Percentiles rank a stretch among this genome's conserved stretches.
phyloP scores from a whole-genome alignment of 2,113 vertebrate genomes.

The Cervus canadensis region DNA sequence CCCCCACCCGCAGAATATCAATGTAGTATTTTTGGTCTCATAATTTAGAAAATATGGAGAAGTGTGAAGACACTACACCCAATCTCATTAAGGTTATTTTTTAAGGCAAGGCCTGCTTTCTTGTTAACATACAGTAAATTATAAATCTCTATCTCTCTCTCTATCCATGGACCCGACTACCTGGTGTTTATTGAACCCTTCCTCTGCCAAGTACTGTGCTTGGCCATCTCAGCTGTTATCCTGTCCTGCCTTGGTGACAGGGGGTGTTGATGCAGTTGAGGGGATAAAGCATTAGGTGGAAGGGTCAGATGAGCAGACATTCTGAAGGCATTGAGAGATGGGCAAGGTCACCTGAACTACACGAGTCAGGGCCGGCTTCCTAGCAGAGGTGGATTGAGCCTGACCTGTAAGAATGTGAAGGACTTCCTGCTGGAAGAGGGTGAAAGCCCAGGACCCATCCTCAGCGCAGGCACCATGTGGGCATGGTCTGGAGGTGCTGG shows the following conservation, averaged over 20 bases:
- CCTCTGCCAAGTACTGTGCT: not conserved
- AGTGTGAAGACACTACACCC: not conserved
- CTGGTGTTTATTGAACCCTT: not conserved
- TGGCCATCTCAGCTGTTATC: too few relatives aligned
- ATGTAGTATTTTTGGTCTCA: not conserved
- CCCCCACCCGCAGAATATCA: not conserved
- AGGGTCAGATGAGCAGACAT: not conserved
- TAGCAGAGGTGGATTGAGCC: not conserved
- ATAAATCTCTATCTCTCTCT: not conserved
- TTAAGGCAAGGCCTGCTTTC: not conserved
- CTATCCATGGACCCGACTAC: too few relatives aligned
- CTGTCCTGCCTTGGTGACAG: not conserved
- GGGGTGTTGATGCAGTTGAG: not conserved
- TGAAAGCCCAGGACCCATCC: not conserved
- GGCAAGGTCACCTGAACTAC: not conserved
- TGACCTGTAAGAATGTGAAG: not conserved
- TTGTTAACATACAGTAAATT: not conserved
- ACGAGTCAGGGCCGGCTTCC: not conserved
- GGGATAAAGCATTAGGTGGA: not conserved
- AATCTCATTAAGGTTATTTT: not conserved
- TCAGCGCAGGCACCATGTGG: not conserved
- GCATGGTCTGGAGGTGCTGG: not conserved
- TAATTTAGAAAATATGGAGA: not conserved
- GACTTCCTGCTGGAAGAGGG: not conserved
- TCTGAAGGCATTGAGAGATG: not conserved